Evolutionary conservation across 2,113 vertebrate genomes (phyloP).

Genomic region (Orcinus orca): DNA sequence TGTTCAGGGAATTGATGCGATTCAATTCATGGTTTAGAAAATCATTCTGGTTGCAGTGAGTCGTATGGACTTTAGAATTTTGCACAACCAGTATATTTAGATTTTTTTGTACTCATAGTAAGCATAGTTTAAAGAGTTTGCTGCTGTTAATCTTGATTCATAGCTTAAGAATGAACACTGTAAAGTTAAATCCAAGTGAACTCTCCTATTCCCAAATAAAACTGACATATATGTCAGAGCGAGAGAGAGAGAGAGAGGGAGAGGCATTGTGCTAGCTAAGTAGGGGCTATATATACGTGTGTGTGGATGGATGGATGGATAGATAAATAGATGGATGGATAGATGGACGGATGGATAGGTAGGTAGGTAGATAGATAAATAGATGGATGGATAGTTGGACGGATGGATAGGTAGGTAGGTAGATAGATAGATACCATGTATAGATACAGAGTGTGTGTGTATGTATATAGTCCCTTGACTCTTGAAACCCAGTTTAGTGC

Average conservation of each 20-base stretch:
- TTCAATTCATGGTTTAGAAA: slow-evolving; percentile 36
- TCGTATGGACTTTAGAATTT: background rate
- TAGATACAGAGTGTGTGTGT: background rate
- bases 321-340: background rate
- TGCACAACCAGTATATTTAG: background rate
- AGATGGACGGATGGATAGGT: background rate
- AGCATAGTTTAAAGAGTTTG: background rate
- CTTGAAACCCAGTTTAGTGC: background rate
- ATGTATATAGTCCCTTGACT: background rate
- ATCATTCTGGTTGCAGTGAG: background rate
- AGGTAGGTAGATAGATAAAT: background rate
- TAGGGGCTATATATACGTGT: background rate
- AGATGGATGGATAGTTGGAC: background rate
- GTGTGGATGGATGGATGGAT: background rate
- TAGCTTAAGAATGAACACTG: background rate
- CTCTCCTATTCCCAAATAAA: background rate
- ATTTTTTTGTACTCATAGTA: background rate
- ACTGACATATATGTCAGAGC: background rate
- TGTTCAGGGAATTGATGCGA: background rate
- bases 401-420: background rate
- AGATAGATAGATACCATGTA: background rate
- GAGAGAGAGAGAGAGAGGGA: background rate
- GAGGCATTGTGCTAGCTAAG: background rate
- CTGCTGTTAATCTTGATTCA: background rate
- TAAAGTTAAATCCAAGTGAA: background rate